A percentile compares a stretch with the other conserved stretches of the same genome.
These are phyloP conservation scores for Rattus norvegicus DNA, from an alignment of 2,113 vertebrate genomes.

Conservation along the genomic window GRCr8 NC_086020.1:228741001-228741500, in stretches of 20 bases:
- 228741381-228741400: not conserved
- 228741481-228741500: slow-evolving; percentile 16
- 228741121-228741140: not conserved
- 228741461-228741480: not conserved
- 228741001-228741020: not conserved
- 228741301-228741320: not conserved
- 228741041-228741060: not conserved
- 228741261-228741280: slow-evolving; percentile 21
- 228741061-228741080: not conserved
- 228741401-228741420: not conserved
- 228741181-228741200: not conserved
- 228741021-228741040: not conserved
- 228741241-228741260: not conserved
- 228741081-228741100: not conserved
- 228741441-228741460: slow-evolving; percentile 8
- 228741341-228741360: not conserved
- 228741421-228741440: not conserved
- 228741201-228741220: not conserved
- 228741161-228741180: slow-evolving; percentile 3
- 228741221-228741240: not conserved
- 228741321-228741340: not conserved
- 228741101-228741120: slow-evolving; percentile 27
- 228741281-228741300: not conserved
- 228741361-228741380: not conserved
- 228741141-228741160: slow-evolving; percentile 20